Evolutionary conservation across 2,888 invertebrate species (phyloP).

Genomic region (Morinoia aosen): DNA sequence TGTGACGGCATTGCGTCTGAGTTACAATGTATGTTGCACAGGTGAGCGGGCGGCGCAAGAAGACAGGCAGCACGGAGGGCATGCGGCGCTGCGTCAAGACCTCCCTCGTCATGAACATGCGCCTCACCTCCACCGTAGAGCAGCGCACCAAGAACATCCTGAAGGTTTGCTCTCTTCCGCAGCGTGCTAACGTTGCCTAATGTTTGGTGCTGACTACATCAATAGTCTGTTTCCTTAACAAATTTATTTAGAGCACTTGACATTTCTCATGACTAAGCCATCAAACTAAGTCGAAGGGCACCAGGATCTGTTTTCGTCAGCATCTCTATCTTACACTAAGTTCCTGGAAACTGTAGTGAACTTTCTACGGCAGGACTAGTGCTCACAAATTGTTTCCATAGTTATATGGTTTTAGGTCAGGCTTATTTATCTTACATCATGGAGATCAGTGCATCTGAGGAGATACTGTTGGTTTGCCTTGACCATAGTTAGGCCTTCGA

Average conservation of each 20-base stretch:
- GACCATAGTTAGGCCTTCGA: no score
- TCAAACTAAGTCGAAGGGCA: neutral
- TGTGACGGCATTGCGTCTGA: neutral
- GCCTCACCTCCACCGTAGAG: constrained; percentile 83
- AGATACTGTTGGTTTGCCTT: no score
- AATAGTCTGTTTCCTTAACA: neutral
- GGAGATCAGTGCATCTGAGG: no score
- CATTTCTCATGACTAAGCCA: neutral
- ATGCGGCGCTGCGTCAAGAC: constrained; percentile 88
- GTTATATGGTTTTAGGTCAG: neutral
- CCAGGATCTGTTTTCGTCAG: neutral
- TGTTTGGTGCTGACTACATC: neutral
- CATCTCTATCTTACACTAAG: neutral
- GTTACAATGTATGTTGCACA: constrained; percentile 67
- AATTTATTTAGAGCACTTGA: neutral
- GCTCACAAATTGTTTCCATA: neutral
- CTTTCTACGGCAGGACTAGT: neutral
- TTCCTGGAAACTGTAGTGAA: neutral
- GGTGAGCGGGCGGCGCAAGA: constrained; percentile 84
- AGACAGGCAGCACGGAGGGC: constrained; percentile 87
- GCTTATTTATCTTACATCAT: no score
- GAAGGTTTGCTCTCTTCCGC: constrained; percentile 69
- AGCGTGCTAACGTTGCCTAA: neutral
- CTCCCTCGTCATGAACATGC: constrained; percentile 84
- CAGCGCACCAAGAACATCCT: constrained; percentile 78